phyloP scores from a whole-genome alignment of 2,797 vertebrate species.

The Sparidentex hasta region DNA sequence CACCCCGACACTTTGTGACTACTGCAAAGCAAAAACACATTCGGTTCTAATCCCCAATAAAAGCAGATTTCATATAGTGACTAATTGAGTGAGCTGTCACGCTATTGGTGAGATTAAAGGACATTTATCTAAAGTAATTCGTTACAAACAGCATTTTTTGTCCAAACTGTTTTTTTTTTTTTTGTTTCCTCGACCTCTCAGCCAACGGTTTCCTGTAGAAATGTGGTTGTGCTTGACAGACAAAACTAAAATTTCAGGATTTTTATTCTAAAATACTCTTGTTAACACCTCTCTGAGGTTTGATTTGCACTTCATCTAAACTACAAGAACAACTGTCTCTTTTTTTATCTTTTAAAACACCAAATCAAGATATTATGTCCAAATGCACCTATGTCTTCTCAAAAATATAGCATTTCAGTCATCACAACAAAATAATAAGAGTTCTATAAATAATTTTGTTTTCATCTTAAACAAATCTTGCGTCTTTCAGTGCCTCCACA shows the following conservation, averaged over 20 bases:
- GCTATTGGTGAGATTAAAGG: slow-evolving; percentile 77
- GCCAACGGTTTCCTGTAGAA: slow-evolving; percentile 81
- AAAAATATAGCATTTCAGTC: slow-evolving; percentile 97
- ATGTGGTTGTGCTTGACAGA: slow-evolving; percentile 93
- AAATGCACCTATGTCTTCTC: slow-evolving; percentile 88
- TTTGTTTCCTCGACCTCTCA: slow-evolving; percentile 70
- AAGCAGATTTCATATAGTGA: slow-evolving; percentile 77
- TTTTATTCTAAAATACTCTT: slow-evolving; percentile 89
- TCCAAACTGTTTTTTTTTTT: slow-evolving; percentile 64
- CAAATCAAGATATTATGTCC: slow-evolving; percentile 89
- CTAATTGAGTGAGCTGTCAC: slow-evolving; percentile 73
- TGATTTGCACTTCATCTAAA: slow-evolving; percentile 85
- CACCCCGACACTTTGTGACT: slow-evolving; percentile 75
- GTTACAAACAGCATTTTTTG: slow-evolving; percentile 79
- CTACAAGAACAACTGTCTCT: slow-evolving; percentile 83
- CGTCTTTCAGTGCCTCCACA: slow-evolving; percentile 62
- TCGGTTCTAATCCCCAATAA: slow-evolving; percentile 75
- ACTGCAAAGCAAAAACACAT: slow-evolving; percentile 84
- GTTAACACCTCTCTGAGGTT: slow-evolving; percentile 84
- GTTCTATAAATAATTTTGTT: slow-evolving; percentile 88
- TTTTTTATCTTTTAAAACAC: slow-evolving; percentile 84
- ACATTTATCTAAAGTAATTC: slow-evolving; percentile 72
- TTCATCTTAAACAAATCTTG: slow-evolving; percentile 72
- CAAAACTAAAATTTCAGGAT: slow-evolving; percentile 87
- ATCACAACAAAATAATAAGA: slow-evolving; percentile 90